Evolutionary conservation across 2,797 vertebrate genomes (phyloP).

Genomic region (Dromococcyx pavoninus): DNA sequence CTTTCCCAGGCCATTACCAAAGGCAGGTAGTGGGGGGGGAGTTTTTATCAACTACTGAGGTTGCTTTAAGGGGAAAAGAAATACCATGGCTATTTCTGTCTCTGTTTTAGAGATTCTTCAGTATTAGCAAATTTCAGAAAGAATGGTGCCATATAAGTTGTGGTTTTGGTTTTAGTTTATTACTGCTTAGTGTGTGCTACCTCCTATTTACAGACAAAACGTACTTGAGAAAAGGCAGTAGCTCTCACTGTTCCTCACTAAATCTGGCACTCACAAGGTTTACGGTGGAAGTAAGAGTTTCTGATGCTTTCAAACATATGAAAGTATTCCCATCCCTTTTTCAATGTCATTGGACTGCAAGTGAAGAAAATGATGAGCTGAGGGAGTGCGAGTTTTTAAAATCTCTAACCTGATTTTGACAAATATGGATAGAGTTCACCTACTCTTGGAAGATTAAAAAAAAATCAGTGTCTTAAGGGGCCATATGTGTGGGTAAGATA

Average conservation of each 20-base stretch:
- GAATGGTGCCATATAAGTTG: background rate
- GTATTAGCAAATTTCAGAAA: background rate
- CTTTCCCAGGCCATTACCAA: background rate
- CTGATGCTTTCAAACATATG: background rate
- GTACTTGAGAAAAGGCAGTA: background rate
- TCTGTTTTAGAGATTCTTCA: background rate
- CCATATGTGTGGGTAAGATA: background rate
- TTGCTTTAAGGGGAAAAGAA: background rate
- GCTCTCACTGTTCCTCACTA: background rate
- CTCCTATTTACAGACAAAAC: background rate
- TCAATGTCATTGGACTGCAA: background rate
- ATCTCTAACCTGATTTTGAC: background rate
- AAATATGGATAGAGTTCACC: background rate
- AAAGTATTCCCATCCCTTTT: background rate
- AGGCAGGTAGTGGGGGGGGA: background rate
- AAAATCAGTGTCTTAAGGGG: background rate
- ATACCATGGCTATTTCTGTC: background rate
- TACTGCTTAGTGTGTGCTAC: background rate
- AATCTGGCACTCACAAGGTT: background rate
- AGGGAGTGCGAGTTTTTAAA: background rate
- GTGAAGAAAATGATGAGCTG: background rate
- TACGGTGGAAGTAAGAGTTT: background rate
- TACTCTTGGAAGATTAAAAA: background rate
- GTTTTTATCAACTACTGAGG: background rate
- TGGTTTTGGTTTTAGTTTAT: background rate